Evolutionary conservation across 2,797 vertebrate genomes (phyloP).

Genomic region (Syngnathus rostellatus): DNA sequence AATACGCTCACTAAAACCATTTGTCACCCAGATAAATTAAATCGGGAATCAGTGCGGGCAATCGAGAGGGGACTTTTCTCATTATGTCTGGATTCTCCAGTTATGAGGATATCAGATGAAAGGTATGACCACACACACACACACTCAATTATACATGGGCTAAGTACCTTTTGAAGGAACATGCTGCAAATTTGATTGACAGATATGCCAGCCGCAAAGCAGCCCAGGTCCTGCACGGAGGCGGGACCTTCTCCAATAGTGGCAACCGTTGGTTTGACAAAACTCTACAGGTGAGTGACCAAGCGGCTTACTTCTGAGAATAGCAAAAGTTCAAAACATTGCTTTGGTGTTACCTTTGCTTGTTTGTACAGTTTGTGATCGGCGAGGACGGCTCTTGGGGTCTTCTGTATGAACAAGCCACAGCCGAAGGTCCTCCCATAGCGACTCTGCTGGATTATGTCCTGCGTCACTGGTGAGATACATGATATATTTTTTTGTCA

Average conservation of each 20-base stretch:
- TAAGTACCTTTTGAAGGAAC: not conserved
- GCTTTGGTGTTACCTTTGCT: not conserved
- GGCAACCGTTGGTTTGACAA: slow-evolving; percentile 86
- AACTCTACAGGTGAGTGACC: slow-evolving; percentile 70
- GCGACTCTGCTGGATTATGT: slow-evolving; percentile 70
- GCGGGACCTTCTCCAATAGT: slow-evolving; percentile 79
- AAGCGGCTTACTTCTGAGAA: fast-evolving
- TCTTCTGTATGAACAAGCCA: slow-evolving; percentile 75
- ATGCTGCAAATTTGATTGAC: slow-evolving; percentile 24
- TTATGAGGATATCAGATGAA: slow-evolving; percentile 77
- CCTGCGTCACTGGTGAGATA: slow-evolving; percentile 64
- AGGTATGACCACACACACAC: slow-evolving; percentile 50
- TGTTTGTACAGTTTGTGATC: slow-evolving; percentile 64
- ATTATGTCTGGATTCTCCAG: slow-evolving; percentile 75
- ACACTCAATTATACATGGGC: slow-evolving; percentile 2
- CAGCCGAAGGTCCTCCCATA: slow-evolving; percentile 74
- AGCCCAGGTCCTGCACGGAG: slow-evolving; percentile 77
- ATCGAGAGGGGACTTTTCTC: slow-evolving; percentile 77
- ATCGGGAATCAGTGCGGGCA: slow-evolving; percentile 73
- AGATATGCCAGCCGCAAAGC: slow-evolving; percentile 80
- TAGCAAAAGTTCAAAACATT: not conserved
- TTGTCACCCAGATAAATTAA: slow-evolving; percentile 69
- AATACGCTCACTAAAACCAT: not conserved
- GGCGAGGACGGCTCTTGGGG: slow-evolving; percentile 78
- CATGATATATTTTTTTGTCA: not conserved